Percentiles rank a stretch among this genome's conserved stretches.
Conservation (phyloP, 1,140 invertebrate species). For the Probaryconus sp. region DNA sequence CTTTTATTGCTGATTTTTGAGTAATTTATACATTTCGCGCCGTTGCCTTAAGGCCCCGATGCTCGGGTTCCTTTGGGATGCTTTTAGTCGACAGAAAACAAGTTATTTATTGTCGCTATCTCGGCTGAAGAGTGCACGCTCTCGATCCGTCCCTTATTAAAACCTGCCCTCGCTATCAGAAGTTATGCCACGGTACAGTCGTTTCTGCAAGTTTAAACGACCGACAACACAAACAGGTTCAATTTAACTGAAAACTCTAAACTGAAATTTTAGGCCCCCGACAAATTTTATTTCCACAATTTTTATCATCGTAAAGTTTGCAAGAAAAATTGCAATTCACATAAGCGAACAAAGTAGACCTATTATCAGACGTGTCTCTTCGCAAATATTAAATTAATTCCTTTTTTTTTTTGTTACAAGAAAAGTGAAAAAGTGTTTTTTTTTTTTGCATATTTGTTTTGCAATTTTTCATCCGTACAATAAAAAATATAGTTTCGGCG, state of each 20-base stretch:
- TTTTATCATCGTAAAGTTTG: no score
- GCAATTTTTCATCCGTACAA: no score
- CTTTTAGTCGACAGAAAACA: conserved; percentile 75
- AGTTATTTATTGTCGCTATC: conserved; percentile 79
- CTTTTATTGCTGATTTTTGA: conserved; percentile 58
- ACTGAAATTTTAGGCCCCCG: neutral
- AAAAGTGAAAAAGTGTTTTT: no score
- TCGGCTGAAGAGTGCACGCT: conserved; percentile 65
- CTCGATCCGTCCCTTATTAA: conserved; percentile 78
- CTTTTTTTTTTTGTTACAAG: no score
- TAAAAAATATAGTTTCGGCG: no score
- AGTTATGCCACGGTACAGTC: conserved; percentile 73
- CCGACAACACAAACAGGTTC: no score
- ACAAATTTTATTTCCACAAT: neutral
- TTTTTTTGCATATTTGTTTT: no score
- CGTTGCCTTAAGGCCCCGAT: conserved; percentile 54
- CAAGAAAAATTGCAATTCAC: no score
- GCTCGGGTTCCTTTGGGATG: conserved; percentile 65
- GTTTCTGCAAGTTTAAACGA: conserved; percentile 51
- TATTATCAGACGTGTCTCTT: no score
- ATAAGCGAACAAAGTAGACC: no score
- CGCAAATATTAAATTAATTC: no score
- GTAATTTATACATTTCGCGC: conserved; percentile 57
- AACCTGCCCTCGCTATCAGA: conserved; percentile 76
- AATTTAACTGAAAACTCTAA: neutral